Percentiles rank a stretch among this genome's conserved stretches.
These are phyloP conservation scores for Lycaon pictus DNA, from an alignment of 2,113 vertebrate genomes.

Conservation along the genomic window DNA sequence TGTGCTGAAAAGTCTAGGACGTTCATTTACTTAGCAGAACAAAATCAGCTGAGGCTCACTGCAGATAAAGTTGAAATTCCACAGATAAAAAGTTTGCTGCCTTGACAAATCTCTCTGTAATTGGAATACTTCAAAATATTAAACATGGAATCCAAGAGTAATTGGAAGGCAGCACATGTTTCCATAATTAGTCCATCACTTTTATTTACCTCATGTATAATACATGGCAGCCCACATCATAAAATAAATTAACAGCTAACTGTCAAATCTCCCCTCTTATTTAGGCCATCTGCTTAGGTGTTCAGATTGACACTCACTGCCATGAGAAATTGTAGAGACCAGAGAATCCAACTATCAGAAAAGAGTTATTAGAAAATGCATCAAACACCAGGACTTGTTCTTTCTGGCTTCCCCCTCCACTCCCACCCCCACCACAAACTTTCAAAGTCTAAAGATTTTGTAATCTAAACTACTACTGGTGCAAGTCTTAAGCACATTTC, in stretches of 20 bases:
- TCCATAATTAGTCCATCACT: slow-evolving; percentile 76
- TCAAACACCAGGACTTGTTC: not conserved
- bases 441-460: not conserved
- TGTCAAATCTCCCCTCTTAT: slow-evolving; percentile 69
- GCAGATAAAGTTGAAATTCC: slow-evolving; percentile 63
- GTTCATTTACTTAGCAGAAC: slow-evolving; percentile 76
- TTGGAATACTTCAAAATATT: slow-evolving; percentile 71
- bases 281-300: slow-evolving; percentile 74
- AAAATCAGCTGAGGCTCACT: slow-evolving; percentile 69
- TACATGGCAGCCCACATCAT: slow-evolving; percentile 74
- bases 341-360: not conserved
- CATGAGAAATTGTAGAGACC: slow-evolving; percentile 54
- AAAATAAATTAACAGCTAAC: slow-evolving; percentile 80
- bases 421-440: not conserved
- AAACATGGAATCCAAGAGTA: slow-evolving; percentile 71
- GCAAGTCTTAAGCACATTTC: slow-evolving; percentile 34
- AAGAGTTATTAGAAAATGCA: not conserved
- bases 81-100: slow-evolving; percentile 60
- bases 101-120: slow-evolving; percentile 73
- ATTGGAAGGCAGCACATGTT: slow-evolving; percentile 71
- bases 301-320: slow-evolving; percentile 55
- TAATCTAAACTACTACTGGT: not conserved
- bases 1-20: slow-evolving; percentile 74
- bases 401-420: not conserved
- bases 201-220: slow-evolving; percentile 83